Evolutionary conservation across 2,797 vertebrate species (phyloP), one percentile per base, ranked within the genome.

Genomic region (Streptopelia turtur): DNA sequence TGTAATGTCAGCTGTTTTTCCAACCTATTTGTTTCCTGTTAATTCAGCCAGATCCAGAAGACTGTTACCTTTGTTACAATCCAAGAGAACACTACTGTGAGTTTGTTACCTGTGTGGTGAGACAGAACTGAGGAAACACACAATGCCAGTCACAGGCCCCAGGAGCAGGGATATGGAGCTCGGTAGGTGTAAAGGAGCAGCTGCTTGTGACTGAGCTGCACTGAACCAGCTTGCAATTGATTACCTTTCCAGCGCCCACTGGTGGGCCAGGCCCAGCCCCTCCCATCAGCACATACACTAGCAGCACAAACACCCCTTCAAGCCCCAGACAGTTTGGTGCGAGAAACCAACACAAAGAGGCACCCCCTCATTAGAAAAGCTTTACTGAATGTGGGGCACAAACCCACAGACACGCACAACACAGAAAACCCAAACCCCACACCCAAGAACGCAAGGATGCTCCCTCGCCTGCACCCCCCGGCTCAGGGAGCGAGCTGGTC

Each of bases 401-500:
- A 52, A 28, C 50, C 14, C 50, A 27, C 50, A 27, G 24, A 52
- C 15, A 52, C 5, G 7, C 50, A 27, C 43, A 45, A 20, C 18
- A 28, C 25, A 52, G 50, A 52, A 52, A 27, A 50, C 43, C 17
- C 43, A 50, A 50, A 50, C 49, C 49, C 24, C 49, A 50, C 24
- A 13, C 49, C 49, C 49, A 13, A 50, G 23, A 50, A 50, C 13
- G 6, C 24, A 7, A 25, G 13, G 49, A 50, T 15, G 1, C 28
- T 35, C 25, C 21, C 50, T 50, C 23, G 3, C 13, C 30, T 28
- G 50, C 56, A 7, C 60, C 28, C 28, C 11, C 27, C 11, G 2
- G 60, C 59, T 98, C 96, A 99, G 65, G 90, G 87, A 15, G 57
- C 89, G 35, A 99, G 98, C 83, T 98, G 99, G 96, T 99, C 98